Base-by-base conservation (phyloP, 2,113 vertebrate genomes). In the Carassius carassius region DNA sequence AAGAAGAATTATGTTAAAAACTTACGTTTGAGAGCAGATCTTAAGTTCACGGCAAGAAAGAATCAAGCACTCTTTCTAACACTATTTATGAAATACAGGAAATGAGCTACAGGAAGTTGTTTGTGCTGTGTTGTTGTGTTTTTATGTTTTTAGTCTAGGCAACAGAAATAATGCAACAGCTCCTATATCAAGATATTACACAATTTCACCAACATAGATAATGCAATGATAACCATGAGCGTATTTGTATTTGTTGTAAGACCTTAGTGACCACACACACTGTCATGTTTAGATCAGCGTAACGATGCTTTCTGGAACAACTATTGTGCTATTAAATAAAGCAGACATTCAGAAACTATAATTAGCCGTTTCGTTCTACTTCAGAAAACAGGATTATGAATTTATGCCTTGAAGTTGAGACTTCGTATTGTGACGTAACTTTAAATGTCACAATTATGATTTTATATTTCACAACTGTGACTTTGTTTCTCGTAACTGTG, bases 61-160 rank as follows among this genome's bases (percentile, higher is more conserved):
- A 44, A 44, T 47, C 49, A 54, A 54, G 23, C 37, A 49, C 5
- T 54, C 21, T 17, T 44, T 11, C 9, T 11, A 2, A 67, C 35
- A 29, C 12, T 29, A 60, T 63, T 60, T 60, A 85, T 79, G 72
- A 77, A 81, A 85, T 72, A 72, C 54, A 87, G 86, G 86, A 86
- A 87, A 75, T 79, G 58, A 6, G 35, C 29, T 51, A n/a, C 2
- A 54, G 62, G 82, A 87, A 81, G 41, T 81, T 21, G 44, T 5
- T 14, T 82, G 51, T 75, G 70, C 10, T 1, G 9, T 16, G 47
- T 72, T 65, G 78, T 82, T 72, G 51, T 25, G 13, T 41, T 3
- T 56, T 51, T 17, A 76, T 89, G 91, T 86, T 85, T 84, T 32
- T 41, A 62, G 60, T 63, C 90, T 90, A 90, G 81, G 90, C 60